Evolutionary conservation across 1,140 invertebrate species (phyloP).

Genomic region (Holotrichia oblita): DNA sequence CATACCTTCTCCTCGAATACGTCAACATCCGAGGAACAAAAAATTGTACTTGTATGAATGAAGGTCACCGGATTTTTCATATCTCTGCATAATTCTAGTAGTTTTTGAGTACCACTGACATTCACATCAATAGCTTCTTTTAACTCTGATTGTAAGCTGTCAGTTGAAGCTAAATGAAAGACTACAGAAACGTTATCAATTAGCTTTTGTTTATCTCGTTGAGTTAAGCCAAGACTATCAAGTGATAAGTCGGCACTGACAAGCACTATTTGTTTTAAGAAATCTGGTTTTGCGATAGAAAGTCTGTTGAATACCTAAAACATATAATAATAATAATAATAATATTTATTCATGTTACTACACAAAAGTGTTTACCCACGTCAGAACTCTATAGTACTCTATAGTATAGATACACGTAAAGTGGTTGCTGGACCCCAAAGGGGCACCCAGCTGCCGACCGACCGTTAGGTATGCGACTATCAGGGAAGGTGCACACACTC

Average conservation of each 20-base stretch:
- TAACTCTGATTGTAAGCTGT: slow-evolving; percentile 73
- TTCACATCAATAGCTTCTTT: slow-evolving; percentile 75
- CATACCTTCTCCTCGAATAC: slow-evolving; percentile 71
- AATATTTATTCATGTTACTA: no score
- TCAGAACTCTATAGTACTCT: no score
- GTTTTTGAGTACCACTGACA: slow-evolving; percentile 68
- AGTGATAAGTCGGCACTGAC: slow-evolving; percentile 61
- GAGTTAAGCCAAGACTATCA: slow-evolving; percentile 66
- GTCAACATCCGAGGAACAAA: slow-evolving; percentile 70
- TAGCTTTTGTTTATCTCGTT: slow-evolving; percentile 64
- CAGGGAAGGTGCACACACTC: no score
- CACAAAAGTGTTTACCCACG: no score
- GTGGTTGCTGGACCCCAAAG: no score
- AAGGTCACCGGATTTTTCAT: slow-evolving; percentile 72
- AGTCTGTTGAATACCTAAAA: slow-evolving; percentile 65
- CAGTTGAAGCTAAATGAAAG: slow-evolving; percentile 90
- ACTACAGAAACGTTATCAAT: slow-evolving; percentile 75
- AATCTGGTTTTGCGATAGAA: slow-evolving; percentile 60
- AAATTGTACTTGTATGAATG: slow-evolving; percentile 80
- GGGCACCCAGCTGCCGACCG: no score
- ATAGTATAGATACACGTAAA: no score
- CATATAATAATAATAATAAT: no score
- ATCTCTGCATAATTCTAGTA: slow-evolving; percentile 70
- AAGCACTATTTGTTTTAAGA: slow-evolving; percentile 70
- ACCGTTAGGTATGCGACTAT: no score